A percentile compares a stretch with the other conserved stretches of the same genome.
These are phyloP conservation scores for Lamellibrachia columna DNA, from an alignment of 2,888 invertebrate genomes.

Conservation along the genomic window DNA sequence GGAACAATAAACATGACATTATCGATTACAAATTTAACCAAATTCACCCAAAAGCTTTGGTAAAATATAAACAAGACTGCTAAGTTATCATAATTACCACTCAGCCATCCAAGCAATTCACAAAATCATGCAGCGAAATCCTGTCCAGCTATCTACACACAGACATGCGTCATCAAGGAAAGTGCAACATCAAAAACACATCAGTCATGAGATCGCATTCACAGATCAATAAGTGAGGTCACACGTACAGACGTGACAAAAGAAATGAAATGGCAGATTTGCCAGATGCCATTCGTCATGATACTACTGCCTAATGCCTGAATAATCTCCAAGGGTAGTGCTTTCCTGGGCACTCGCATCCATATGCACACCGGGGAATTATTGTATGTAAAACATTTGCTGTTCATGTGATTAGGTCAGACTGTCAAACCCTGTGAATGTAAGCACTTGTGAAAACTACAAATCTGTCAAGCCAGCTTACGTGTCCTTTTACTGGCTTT, in stretches of 20 bases:
- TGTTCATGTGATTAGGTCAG: neutral
- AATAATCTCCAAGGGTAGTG: neutral
- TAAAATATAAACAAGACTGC: neutral
- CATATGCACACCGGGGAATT: neutral
- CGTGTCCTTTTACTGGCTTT: neutral
- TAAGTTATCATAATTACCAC: neutral
- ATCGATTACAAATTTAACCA: neutral
- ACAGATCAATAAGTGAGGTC: constrained; percentile 20
- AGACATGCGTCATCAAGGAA: constrained; percentile 13
- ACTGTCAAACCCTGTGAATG: neutral
- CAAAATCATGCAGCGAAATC: neutral
- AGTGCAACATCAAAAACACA: constrained; percentile 21
- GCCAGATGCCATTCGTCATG: constrained; percentile 17
- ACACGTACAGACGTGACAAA: neutral
- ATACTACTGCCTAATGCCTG: constrained; percentile 8
- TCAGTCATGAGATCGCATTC: neutral
- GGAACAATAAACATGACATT: neutral
- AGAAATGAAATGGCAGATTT: constrained; percentile 23
- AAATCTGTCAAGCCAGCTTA: neutral
- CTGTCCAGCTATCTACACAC: neutral
- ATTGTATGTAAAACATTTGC: constrained; percentile 6
- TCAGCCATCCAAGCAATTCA: neutral
- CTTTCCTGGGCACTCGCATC: constrained; percentile 8
- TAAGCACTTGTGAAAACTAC: neutral
- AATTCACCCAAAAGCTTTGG: constrained; percentile 16